phyloP scores from a whole-genome alignment of 2,797 vertebrate genomes.

The Pseudochaenichthys georgianus region DNA sequence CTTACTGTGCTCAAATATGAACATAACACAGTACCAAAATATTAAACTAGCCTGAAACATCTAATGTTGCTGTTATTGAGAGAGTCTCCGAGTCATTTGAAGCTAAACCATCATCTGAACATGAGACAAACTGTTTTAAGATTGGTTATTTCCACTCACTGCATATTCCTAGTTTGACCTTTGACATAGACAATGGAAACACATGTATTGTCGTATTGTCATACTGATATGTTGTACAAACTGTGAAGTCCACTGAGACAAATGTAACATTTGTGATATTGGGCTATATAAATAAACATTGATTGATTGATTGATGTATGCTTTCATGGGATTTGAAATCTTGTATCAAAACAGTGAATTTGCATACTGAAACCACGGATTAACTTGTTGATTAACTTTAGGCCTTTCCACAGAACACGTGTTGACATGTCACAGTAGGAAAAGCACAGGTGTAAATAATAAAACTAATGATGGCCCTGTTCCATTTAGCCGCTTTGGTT shows the following conservation, averaged over 20 bases:
- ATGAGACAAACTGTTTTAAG: neutral
- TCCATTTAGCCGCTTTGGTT: slow-evolving; percentile 21
- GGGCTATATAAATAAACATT: too few species aligned
- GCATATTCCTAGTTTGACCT: neutral
- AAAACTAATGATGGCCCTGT: neutral
- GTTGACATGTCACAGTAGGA: neutral
- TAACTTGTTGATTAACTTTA: neutral
- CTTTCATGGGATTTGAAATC: neutral
- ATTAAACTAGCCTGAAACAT: slow-evolving; percentile 16
- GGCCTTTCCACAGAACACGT: neutral
- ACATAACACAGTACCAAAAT: neutral
- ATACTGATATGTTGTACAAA: too few species aligned
- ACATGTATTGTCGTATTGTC: too few species aligned
- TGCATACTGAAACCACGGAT: neutral
- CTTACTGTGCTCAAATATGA: slow-evolving; percentile 19
- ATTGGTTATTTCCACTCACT: neutral
- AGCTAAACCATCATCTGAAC: neutral
- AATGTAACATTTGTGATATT: too few species aligned
- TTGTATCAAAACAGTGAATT: neutral
- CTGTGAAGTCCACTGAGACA: too few species aligned
- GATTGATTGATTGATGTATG: too few species aligned
- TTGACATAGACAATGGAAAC: neutral
- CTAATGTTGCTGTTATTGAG: neutral
- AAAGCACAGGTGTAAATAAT: neutral
- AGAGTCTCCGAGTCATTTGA: neutral